Evolutionary conservation across 2,113 vertebrate species (phyloP), one percentile per base, ranked within the genome.

Genomic region (Sula dactylatra): DNA sequence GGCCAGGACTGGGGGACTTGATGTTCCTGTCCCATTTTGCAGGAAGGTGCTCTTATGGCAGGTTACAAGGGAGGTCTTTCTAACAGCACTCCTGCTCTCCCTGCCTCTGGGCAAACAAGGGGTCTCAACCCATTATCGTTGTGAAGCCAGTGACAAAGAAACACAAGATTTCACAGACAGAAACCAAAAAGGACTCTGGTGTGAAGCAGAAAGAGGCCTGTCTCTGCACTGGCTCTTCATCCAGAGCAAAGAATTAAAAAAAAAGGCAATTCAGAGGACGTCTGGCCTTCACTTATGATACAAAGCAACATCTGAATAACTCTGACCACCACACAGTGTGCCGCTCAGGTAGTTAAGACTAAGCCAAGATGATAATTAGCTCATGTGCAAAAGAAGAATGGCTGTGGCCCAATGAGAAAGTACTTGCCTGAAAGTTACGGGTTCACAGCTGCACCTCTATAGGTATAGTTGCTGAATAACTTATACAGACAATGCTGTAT

Each of bases 1-100:
- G 1, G 3, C 15, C 59, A 74, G 59, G 40, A n/a, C 42, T 42
- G 31, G 16, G 42, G 36, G 55, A 82, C 65, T 1, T 31, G 17
- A 58, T 22, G 6, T 11, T 80, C 16, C 40, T 1, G 0, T 64
- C 16, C 4, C 31, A 34, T 14, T 27, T 40, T 16, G 16, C 0
- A 0, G 50, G 26, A 88, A 82, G 26, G 42, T 38, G 14, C 22
- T 61, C 40, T 79, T 27, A 50, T 2, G 18, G 45, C 24, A 85
- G 18, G 17, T 70, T 65, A n/a, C 44, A 52, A 52, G 36, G 16
- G 13, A 88, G 42, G 17, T 24, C 17, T 69, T 49, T 50, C 31
- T 16, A 70, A 73, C 24, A 82, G 40, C 22, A 15, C 14, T 44
- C 15, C 59, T 65, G 64, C 36, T 86, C 36, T 45, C 32, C 15